phyloP scores from a whole-genome alignment of 2,797 vertebrate species.

The Falco peregrinus region DNA sequence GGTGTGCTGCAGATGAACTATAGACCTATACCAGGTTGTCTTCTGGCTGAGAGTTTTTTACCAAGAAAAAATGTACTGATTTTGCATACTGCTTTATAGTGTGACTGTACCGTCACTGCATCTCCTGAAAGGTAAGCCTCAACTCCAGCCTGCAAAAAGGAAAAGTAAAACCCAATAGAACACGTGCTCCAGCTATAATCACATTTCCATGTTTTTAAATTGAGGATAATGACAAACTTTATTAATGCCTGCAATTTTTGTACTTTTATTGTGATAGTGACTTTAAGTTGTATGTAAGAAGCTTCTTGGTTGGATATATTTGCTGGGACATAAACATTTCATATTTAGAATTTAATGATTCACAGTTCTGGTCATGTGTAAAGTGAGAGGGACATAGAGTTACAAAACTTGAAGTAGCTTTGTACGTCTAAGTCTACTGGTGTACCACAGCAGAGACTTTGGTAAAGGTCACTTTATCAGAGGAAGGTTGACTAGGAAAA shows the following conservation, averaged over 20 bases:
- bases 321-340: neutral
- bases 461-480: neutral
- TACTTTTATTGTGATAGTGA: neutral
- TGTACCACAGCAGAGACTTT: neutral
- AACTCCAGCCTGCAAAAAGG: neutral
- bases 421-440: neutral
- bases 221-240: neutral
- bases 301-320: neutral
- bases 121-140: neutral
- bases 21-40: neutral
- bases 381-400: neutral
- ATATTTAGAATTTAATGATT: neutral
- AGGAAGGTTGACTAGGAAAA: neutral
- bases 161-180: neutral
- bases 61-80: neutral
- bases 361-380: neutral
- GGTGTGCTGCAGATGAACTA: neutral
- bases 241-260: neutral
- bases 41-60: neutral
- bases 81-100: neutral
- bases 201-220: neutral
- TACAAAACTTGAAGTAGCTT: neutral
- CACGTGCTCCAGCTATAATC: neutral
- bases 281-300: neutral
- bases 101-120: neutral